Base-by-base conservation (phyloP, 2,113 vertebrate species). In the Semicossyphus pulcher region DNA sequence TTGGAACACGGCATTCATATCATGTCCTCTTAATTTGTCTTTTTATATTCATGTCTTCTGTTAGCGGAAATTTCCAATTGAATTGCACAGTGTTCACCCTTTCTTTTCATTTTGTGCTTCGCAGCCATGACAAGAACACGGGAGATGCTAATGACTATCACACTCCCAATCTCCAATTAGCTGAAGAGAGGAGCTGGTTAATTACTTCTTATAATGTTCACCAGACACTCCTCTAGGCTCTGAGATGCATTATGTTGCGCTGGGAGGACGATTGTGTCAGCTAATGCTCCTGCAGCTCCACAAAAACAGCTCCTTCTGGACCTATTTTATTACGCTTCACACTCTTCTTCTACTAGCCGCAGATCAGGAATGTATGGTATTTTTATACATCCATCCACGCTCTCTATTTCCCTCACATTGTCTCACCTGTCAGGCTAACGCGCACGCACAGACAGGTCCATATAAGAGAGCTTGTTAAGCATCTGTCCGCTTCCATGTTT, bases 131-230 rank as follows among this genome's bases (percentile, higher is more conserved):
- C 79, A 75, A 68, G 76, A 80, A 83, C 80, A 84, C 72, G 57
- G 71, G 61, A 52, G 31, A 74, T 37, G 65, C 61, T 81, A 88
- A 85, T 83, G 76, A 76, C 54, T 84, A 87, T 86, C 86, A 52
- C 60, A 77, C 76, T 66, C 57, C 62, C 83, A 71, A 82, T 88
- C 91, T 86, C 74, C 80, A 89, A 85, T 90, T 84, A 88, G 74
- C 78, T 78, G 64, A 72, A 76, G 76, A 90, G 79, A 84, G 56
- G 61, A 73, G 78, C 77, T 54, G 56, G 70, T 83, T 92, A 89
- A 92, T 92, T 88, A 86, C 85, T 81, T 87, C 74, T 70, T 74
- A 72, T 80, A 84, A 85, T 74, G 80, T 87, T 83, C 76, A 62
- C 37, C 71, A 72, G 71, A 47, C 72, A 81, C 52, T 69, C 71